phyloP scores from a whole-genome alignment of 2,113 vertebrate genomes.

The Dasyprocta punctata region DNA sequence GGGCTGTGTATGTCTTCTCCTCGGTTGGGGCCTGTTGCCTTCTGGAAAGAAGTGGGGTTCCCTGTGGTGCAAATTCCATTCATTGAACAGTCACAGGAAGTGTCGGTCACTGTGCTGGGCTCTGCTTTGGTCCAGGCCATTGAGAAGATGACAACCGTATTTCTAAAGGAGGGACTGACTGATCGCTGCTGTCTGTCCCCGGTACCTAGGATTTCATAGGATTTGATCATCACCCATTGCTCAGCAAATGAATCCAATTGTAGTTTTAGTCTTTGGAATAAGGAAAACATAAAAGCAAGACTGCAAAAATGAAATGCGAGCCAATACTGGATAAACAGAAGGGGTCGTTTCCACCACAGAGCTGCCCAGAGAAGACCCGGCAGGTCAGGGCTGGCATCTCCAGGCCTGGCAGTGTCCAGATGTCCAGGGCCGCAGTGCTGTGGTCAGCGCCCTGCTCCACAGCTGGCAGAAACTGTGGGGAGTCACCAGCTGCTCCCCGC shows the following conservation, averaged over 20 bases:
- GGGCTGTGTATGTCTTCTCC: not conserved
- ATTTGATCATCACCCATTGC: not conserved
- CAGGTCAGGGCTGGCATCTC: not conserved
- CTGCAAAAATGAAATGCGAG: not conserved
- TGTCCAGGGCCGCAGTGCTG: not conserved
- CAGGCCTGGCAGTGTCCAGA: not conserved
- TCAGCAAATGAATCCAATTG: not conserved
- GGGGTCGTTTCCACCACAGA: not conserved
- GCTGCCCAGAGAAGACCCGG: not conserved
- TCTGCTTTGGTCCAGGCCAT: not conserved
- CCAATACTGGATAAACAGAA: not conserved
- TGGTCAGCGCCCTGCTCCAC: not conserved
- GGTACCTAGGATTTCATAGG: not conserved
- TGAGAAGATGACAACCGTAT: not conserved
- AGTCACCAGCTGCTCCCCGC: not conserved
- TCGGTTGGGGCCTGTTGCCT: not conserved
- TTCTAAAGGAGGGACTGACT: not conserved
- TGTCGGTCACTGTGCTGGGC: not conserved
- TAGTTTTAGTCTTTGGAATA: not conserved
- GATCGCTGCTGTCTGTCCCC: not conserved
- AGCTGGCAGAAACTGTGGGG: constrained; percentile 38
- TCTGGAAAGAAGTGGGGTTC: not conserved
- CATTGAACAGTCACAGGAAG: not conserved
- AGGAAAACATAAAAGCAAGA: not conserved
- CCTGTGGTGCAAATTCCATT: not conserved